Base-by-base conservation (phyloP, 2,888 invertebrate species). In the Aporophyla nigra region DNA sequence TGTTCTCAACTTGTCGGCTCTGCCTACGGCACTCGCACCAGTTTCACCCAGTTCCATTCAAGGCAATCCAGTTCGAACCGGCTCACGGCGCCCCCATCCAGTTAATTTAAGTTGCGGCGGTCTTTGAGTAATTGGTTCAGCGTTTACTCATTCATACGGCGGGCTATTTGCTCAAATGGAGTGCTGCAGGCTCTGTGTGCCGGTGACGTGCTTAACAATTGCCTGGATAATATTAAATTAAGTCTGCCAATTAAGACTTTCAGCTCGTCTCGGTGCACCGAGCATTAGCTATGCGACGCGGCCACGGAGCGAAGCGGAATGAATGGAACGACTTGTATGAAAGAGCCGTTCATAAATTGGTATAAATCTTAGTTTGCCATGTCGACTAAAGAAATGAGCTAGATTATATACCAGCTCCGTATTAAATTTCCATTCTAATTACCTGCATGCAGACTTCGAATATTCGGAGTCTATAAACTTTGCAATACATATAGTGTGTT, bases 31-130 rank as follows among this genome's bases (percentile, higher is more conserved):
- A 40, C 75, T 76, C 68, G 76, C 76, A 72, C 69, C 77, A 70
- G 84, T 73, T 78, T 76, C 84, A 77, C 75, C 78, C 82, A 79
- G 73, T 80, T 84, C 76, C 73, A 80, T 78, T 78, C 67, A 82
- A 33, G 56, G 68, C 78, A 68, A 86, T 77, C 76, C 85, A 83
- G 84, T 74, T 87, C 86, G 77, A 85, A 77, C 85, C 85, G 84
- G 76, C 71, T 80, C 70, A 67, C 76, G 65, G 61, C 43, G 40
- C 78, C 78, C 69, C 76, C 76, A 81, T 73, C 83, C 86, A 80
- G 91, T 90, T 91, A 91, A 92, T 92, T 92, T 91, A 91, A 92
- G 92, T 91, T 92, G 76, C 83, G 79, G 69, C 86, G 71, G 74
- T 85, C 88, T 85, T 84, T 74, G 82, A 84, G 89, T 90, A 91